Percentiles rank a stretch among this genome's conserved stretches.
These are phyloP conservation scores for Trachemys scripta DNA, from an alignment of 2,113 vertebrate species.

Conservation along the genomic window DNA sequence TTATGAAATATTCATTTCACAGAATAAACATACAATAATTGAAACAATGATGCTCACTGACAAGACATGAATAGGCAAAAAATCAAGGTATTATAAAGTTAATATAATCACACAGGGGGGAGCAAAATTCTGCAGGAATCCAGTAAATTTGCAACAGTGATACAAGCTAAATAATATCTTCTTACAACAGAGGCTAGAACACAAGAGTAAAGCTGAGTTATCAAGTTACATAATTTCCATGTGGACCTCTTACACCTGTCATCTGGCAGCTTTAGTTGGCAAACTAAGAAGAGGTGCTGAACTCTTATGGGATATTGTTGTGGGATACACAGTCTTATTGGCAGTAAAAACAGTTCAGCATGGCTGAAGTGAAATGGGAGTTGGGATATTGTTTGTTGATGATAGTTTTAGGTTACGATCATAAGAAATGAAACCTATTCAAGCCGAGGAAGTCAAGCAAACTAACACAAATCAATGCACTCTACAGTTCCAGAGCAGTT, in stretches of 20 bases:
- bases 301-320: constrained; percentile 45
- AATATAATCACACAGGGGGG: neutral
- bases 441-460: constrained; percentile 68
- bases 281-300: constrained; percentile 71
- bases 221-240: constrained; percentile 63
- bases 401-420: constrained; percentile 84
- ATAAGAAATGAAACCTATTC: constrained; percentile 84
- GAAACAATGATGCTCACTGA: neutral
- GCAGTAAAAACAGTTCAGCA: constrained; percentile 67
- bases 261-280: constrained; percentile 13
- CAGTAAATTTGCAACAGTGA: neutral
- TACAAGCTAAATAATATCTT: neutral
- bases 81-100: neutral
- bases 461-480: constrained; percentile 50
- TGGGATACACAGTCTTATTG: constrained; percentile 66
- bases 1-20: constrained; percentile 68
- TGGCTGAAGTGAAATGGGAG: constrained; percentile 73
- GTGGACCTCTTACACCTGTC: constrained; percentile 55
- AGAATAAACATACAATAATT: constrained; percentile 36
- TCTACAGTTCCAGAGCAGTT: constrained; percentile 67
- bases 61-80: neutral
- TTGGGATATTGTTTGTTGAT: constrained; percentile 83
- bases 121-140: neutral
- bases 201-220: neutral
- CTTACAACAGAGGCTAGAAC: neutral